Percentiles rank a stretch among this genome's conserved stretches.
Conservation (phyloP, 2,888 invertebrate genomes). For the Timema cristinae region DNA sequence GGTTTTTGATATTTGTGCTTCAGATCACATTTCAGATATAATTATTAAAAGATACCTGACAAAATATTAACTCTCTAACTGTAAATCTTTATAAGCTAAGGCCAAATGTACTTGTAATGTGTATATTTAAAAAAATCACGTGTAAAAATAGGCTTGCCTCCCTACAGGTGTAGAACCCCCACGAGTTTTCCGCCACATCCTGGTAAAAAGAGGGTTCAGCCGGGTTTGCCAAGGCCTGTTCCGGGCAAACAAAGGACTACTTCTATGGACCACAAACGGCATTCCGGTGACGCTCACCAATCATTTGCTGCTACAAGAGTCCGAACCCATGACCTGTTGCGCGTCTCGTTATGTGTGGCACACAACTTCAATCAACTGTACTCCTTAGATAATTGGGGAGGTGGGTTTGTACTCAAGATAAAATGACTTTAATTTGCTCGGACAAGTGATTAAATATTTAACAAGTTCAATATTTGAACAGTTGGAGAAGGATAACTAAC, state of each 20-base stretch:
- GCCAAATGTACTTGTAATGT: not conserved
- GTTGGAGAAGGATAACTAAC: no score
- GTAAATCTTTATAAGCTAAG: not conserved
- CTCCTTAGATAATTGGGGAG: constrained; percentile 96
- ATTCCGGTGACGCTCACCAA: constrained; percentile 95
- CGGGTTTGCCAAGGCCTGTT: constrained; percentile 95
- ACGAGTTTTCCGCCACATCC: constrained; percentile 79
- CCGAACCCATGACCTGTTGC: constrained; percentile 83
- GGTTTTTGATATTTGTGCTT: no score
- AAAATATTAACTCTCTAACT: no score
- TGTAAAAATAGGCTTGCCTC: not conserved
- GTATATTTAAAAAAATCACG: not conserved
- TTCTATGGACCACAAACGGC: constrained; percentile 99
- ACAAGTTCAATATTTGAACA: no score
- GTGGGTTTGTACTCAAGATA: not conserved
- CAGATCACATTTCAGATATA: no score
- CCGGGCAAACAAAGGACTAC: constrained; percentile 74
- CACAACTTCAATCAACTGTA: constrained; percentile 84
- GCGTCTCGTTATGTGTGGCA: constrained; percentile 91
- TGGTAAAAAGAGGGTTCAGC: constrained; percentile 85
- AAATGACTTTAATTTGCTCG: no score
- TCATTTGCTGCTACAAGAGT: constrained; percentile 94
- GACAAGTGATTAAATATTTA: no score
- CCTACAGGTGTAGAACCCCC: constrained; percentile 66
- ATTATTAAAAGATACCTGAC: no score